Percentiles rank a stretch among this genome's conserved stretches.
Conservation (phyloP, 53 echinoderm and acorn worm species). For the Astropecten irregularis region DNA sequence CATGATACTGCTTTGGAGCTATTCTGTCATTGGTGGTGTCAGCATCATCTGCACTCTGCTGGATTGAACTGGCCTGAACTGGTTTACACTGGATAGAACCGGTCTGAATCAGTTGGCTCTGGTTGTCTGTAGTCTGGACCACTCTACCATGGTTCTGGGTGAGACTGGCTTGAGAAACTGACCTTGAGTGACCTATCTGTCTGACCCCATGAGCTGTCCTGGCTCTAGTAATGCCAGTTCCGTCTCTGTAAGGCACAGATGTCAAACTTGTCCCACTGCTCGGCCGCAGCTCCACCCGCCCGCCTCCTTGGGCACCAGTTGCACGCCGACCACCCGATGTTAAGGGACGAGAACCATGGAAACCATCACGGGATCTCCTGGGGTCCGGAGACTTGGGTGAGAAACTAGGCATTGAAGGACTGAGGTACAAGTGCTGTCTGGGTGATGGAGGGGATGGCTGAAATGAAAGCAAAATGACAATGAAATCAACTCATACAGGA, state of each 20-base stretch:
- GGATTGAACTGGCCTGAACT: neutral
- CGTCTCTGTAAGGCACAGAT: neutral
- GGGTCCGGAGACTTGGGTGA: neutral
- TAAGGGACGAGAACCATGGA: constrained; percentile 7
- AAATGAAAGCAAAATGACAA: neutral
- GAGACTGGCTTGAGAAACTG: too few relatives aligned
- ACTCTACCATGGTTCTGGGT: constrained; percentile 21
- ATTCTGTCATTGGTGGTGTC: neutral
- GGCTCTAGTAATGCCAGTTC: neutral
- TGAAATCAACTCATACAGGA: too few relatives aligned
- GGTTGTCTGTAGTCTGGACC: neutral
- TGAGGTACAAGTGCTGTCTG: neutral
- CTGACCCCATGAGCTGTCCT: constrained; percentile 27
- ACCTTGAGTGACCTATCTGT: too few relatives aligned
- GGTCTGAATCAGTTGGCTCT: constrained; percentile 3
- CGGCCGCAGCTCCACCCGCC: neutral
- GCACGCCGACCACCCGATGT: constrained; percentile 2
- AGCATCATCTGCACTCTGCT: neutral
- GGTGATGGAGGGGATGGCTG: neutral
- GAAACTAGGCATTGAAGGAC: constrained; percentile 5
- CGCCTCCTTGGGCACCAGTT: neutral
- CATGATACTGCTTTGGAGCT: neutral
- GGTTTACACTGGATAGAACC: neutral
- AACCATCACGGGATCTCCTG: neutral
- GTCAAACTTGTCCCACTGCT: neutral